phyloP scores from a whole-genome alignment of 1,140 invertebrate genomes.

The Lepidurus arcticus region DNA sequence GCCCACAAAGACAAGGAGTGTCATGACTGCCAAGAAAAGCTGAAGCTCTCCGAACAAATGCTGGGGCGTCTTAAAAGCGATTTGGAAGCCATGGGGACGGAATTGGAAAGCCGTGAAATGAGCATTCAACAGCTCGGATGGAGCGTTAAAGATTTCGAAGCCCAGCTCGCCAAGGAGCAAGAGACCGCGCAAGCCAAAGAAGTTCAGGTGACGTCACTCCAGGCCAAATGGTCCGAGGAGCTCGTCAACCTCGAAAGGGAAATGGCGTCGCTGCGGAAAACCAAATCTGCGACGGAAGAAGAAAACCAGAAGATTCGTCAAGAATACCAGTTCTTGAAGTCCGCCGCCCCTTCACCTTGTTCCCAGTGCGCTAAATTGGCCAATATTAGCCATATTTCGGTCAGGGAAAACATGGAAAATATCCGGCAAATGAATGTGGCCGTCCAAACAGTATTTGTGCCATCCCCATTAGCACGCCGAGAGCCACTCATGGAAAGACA shows the following conservation, averaged over 20 bases:
- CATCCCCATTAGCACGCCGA: not conserved
- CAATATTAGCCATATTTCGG: not conserved
- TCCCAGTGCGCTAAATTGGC: not conserved
- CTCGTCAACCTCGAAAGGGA: not conserved
- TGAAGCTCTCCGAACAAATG: not conserved
- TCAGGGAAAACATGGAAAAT: not conserved
- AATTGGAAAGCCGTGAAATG: conserved; percentile 30
- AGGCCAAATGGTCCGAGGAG: not conserved
- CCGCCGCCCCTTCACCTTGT: not conserved
- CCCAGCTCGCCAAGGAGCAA: conserved; percentile 5
- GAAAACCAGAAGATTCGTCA: not conserved
- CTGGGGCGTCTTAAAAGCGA: conserved; percentile 19
- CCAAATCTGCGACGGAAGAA: not conserved
- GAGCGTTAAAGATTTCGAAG: not conserved
- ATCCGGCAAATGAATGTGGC: not conserved
- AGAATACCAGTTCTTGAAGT: conserved; percentile 20
- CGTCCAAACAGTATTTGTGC: not conserved
- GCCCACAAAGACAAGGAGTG: not conserved
- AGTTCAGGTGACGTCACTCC: not conserved
- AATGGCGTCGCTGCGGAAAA: not conserved
- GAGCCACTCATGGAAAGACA: not conserved
- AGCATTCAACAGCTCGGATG: conserved; percentile 9
- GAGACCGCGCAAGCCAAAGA: not conserved
- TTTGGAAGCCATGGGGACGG: conserved; percentile 4
- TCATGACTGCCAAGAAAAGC: not conserved